phyloP scores from a whole-genome alignment of 2,797 vertebrate genomes.

The Lagocephalus sceleratus region DNA sequence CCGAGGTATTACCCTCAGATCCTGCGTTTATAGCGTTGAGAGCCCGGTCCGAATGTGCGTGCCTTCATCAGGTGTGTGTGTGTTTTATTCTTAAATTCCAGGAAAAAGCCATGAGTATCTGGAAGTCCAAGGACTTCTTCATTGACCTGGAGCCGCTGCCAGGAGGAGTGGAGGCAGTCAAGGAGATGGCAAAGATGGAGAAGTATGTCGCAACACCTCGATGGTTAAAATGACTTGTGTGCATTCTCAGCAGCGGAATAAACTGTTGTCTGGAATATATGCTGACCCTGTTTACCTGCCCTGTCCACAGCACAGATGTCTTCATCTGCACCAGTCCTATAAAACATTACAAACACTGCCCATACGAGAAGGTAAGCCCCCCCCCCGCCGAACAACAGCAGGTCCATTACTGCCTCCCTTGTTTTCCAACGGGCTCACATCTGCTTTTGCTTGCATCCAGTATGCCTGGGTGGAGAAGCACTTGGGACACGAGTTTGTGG shows the following conservation, averaged over 20 bases:
- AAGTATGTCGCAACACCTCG: too few relatives aligned
- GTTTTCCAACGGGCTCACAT: constrained; percentile 6
- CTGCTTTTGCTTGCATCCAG: constrained; percentile 62
- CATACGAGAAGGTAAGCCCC: constrained; percentile 88
- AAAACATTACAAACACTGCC: constrained; percentile 86
- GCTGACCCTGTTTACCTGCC: constrained; percentile 13
- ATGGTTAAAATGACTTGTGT: too few relatives aligned
- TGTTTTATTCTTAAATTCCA: constrained; percentile 44
- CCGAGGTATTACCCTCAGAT: too few relatives aligned
- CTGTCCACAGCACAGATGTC: constrained; percentile 85
- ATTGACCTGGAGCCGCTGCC: constrained; percentile 88
- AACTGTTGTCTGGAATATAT: neutral
- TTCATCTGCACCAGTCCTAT: constrained; percentile 97
- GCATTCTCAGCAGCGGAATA: constrained; percentile 1
- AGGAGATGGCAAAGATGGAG: constrained; percentile 87
- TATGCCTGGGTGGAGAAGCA: constrained; percentile 96
- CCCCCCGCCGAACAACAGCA: constrained; percentile 2
- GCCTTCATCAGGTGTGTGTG: neutral
- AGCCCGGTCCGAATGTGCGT: too few relatives aligned
- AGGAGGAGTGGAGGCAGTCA: constrained; percentile 88
- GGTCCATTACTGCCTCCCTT: neutral
- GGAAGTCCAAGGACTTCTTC: constrained; percentile 95
- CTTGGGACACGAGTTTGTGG: constrained; percentile 86
- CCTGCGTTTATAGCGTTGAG: too few relatives aligned
- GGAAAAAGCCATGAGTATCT: constrained; percentile 95